These are phyloP conservation scores for Peromyscus maniculatus DNA, from an alignment of 2,113 vertebrate genomes.

Conservation along the genomic window DNA sequence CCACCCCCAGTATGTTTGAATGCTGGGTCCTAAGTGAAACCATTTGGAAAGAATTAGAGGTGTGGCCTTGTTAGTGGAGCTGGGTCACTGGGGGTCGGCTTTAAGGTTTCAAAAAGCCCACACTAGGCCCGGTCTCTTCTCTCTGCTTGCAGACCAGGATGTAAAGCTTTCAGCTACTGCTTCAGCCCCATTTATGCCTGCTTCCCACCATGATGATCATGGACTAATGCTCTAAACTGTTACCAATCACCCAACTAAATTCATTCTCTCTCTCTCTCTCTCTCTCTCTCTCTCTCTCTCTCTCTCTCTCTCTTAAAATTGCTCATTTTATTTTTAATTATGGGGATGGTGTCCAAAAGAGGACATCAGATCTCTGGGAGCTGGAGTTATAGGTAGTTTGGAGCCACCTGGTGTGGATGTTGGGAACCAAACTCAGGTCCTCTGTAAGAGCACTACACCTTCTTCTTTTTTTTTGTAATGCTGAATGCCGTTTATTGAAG, in stretches of 20 bases:
- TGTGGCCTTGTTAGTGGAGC: not conserved
- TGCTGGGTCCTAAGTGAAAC: not conserved
- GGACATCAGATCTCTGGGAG: too few species aligned
- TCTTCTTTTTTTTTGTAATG: too few species aligned
- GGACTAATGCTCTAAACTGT: not conserved
- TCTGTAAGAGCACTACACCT: too few species aligned
- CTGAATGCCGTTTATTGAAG: too few species aligned
- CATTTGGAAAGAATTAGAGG: not conserved
- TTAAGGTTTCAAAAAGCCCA: not conserved
- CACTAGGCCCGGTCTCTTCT: not conserved
- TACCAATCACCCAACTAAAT: not conserved
- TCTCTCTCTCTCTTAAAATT: too few species aligned
- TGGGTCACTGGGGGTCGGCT: not conserved
- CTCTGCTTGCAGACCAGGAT: not conserved
- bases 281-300: not conserved
- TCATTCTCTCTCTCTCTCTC: too few species aligned
- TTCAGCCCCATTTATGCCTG: not conserved
- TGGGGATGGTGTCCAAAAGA: too few species aligned
- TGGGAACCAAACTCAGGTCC: too few species aligned
- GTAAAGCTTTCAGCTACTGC: not conserved
- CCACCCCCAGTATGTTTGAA: not conserved
- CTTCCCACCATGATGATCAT: not conserved
- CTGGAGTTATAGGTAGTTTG: too few species aligned
- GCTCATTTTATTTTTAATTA: too few species aligned
- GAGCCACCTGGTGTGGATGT: too few species aligned